Evolutionary conservation across 2,113 vertebrate species (phyloP).

Genomic region (Lophochroa leadbeateri): DNA sequence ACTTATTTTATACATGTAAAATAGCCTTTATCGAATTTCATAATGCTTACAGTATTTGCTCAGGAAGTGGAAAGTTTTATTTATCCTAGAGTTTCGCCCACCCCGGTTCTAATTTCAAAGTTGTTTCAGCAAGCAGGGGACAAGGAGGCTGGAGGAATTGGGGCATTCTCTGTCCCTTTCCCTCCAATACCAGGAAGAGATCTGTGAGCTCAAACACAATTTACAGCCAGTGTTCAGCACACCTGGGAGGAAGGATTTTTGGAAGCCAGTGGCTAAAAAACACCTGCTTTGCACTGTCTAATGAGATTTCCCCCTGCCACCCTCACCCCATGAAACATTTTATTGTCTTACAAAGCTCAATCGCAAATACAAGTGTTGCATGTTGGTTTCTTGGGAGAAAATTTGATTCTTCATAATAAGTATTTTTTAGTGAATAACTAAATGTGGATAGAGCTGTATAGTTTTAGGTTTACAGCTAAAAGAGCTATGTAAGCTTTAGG

Average conservation of each 20-base stretch:
- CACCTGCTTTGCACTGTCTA: not conserved
- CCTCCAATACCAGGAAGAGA: not conserved
- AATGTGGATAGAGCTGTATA: not conserved
- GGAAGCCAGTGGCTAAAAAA: not conserved
- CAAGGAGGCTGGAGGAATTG: not conserved
- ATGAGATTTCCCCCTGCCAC: not conserved
- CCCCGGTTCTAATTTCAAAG: not conserved
- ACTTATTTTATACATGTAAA: not conserved
- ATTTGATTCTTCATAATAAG: not conserved
- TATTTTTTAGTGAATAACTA: not conserved
- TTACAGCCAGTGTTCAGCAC: not conserved
- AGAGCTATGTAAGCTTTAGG: not conserved
- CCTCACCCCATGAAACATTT: not conserved
- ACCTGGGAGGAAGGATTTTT: not conserved
- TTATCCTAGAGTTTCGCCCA: not conserved
- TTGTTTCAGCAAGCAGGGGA: not conserved
- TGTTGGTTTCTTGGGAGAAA: not conserved
- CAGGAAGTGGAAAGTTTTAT: not conserved
- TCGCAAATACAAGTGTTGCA: not conserved
- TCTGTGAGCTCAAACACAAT: not conserved
- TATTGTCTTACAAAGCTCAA: not conserved
- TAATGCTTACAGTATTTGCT: not conserved
- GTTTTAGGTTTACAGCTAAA: not conserved
- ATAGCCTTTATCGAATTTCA: not conserved
- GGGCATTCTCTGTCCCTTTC: not conserved